Base-by-base conservation (phyloP, 30 jellyfish, hydroid and myxozoan species). In the Clytia hemisphaerica region DNA sequence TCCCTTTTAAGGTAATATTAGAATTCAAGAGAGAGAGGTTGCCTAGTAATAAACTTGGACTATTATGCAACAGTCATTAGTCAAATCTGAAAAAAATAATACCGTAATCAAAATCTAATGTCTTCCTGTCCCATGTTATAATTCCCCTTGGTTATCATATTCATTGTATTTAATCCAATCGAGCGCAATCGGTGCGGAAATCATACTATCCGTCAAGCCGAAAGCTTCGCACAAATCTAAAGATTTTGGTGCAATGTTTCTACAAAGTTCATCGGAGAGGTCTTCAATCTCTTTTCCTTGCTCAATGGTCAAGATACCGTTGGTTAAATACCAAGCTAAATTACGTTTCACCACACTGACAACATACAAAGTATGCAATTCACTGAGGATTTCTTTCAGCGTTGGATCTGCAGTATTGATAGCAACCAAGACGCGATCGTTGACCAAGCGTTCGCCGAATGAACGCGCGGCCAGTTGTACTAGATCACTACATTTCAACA, bases 131-230 rank as follows among this genome's bases (percentile, higher is more conserved):
- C 30, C 9, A 2, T 46, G 9, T 46, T 46, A 67, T 31, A 84
- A 78, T 54, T 84, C 95, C 30, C 95, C 95, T 63, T 76, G 93
- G 55, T 84, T 84, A 61, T 84, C 95, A 29, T 69, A 85, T 32
- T 76, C 93, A 59, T 84, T 84, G 40, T 84, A 84, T 21, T 76
- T 85, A 37, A 84, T 83, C 95, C 95, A 84, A 36, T 84, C 95
- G 36, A 32, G 79, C 24, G 95, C 92, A 61, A 84, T 77, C 27
- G 95, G 95, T 15, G 95, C 95, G 4, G 95, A 84, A 14, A 84
- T 54, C 95, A 84, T 84, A 59, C 80, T 65, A 51, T 84, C 95
- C 12, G 88, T 84, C 4, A 84, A 64, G n/a, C 79, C 88, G 36
- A 84, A 84, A 4, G 95, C 78, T 47, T 84, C 92, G 28, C 83